Base-by-base conservation (phyloP, 2,113 vertebrate genomes). In the Thymallus thymallus region DNA sequence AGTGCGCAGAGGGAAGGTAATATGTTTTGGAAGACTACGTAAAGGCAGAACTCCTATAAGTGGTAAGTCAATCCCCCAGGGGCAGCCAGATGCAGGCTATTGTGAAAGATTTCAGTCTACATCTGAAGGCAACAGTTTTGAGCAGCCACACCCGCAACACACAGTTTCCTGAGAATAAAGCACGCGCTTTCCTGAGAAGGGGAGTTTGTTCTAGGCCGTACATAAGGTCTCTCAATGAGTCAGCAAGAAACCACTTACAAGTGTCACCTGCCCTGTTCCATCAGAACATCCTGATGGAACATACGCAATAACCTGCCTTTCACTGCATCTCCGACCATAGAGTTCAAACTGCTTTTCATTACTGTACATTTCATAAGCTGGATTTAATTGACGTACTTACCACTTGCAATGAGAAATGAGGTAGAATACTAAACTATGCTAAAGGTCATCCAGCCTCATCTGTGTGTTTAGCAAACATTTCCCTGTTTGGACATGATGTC, bases 81-180 rank as follows among this genome's bases (percentile, higher is more conserved):
- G 83, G 29, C 68, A 71, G 76, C 68, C 66, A 70, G 73, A 76
- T 32, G 65, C 60, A 60, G 74, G 72, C 73, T 45, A 6, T 85
- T 88, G 81, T n/a, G 24, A 51, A 51, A 51, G 48, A 77, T 80
- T 60, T 81, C 26, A 78, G 69, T 5, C 64, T 76, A 18, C 26
- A 6, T 60, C 55, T 69, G 45, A 29, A 20, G 14, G 56, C 6
- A 60, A 51, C 9, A 10, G 9, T 41, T 41, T 41, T 7, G 35
- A 9, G 9, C 24, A 6, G 51, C 26, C 77, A 79, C 77, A 41
- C 82, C 78, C 83, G 73, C 73, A 71, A 48, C 41, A 56, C 30
- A 2, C 60, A 68, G 24, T 82, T 74, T 74, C 69, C 56, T 23
- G 32, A 71, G 30, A 64, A 22, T 60, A 58, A 78, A 73, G 78